Percentiles rank a stretch among this genome's conserved stretches.
Conservation (phyloP, 2,888 invertebrate species). For the Plagiodera versicolora region DNA sequence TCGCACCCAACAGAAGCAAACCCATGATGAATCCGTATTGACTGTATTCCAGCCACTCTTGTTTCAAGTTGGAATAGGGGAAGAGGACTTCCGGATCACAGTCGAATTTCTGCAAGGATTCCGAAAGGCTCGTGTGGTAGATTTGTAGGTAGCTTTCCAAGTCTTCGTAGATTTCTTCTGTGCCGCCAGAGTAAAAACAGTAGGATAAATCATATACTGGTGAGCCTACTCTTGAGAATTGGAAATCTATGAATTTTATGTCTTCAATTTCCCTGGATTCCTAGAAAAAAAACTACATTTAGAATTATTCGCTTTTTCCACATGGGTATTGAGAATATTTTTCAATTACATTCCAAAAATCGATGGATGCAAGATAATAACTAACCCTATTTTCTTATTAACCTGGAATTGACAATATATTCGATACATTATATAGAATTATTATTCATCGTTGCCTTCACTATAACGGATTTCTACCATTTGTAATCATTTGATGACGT, state of each 20-base stretch:
- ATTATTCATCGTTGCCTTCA: no score
- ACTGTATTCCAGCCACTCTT: constrained; percentile 38
- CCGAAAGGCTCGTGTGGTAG: constrained; percentile 44
- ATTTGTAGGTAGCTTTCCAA: constrained; percentile 42
- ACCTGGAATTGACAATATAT: no score
- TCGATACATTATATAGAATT: no score
- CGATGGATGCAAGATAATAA: no score
- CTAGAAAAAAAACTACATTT: constrained; percentile 3
- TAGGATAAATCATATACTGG: constrained; percentile 47
- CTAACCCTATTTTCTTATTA: no score
- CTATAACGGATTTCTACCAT: no score
- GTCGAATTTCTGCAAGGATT: constrained; percentile 35
- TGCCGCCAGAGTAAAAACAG: constrained; percentile 44
- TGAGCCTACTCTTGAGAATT: constrained; percentile 10
- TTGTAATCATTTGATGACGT: no score
- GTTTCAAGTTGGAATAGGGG: constrained; percentile 37
- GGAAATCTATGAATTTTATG: constrained; percentile 25
- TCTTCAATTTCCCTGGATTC: constrained; percentile 13
- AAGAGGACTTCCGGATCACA: constrained; percentile 40
- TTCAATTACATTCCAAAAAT: no score
- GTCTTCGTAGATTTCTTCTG: constrained; percentile 39
- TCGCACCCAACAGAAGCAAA: constrained; percentile 27
- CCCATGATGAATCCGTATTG: constrained; percentile 33
- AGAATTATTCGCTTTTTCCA: no score
- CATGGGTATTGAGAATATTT: no score